Conservation (phyloP, 2,797 vertebrate genomes). For the Synaphobranchus kaupii region DNA sequence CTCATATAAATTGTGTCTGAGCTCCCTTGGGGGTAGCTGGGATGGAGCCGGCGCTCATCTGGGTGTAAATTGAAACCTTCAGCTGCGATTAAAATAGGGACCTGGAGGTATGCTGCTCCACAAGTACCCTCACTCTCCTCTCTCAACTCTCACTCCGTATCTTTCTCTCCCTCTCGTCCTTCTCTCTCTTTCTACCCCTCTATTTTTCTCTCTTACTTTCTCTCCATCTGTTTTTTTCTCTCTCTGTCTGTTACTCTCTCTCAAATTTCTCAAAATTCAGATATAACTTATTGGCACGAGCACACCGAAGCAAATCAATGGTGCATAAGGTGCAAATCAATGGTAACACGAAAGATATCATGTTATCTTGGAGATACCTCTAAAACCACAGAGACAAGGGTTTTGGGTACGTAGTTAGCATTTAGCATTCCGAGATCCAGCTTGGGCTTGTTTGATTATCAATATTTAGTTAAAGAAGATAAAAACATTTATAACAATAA, state of each 20-base stretch:
- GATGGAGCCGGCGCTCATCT: background rate
- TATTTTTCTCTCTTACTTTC: background rate
- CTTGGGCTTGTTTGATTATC: background rate
- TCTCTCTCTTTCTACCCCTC: background rate
- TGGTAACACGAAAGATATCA: too few relatives aligned
- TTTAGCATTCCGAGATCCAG: background rate
- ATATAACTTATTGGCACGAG: background rate
- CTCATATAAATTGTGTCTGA: background rate
- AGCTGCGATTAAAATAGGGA: background rate
- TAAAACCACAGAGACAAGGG: background rate
- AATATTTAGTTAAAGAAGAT: background rate
- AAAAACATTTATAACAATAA: too few relatives aligned
- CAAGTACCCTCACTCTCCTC: background rate
- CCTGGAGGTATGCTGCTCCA: background rate
- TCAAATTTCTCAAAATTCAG: background rate
- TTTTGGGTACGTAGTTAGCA: too few relatives aligned
- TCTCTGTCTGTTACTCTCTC: too few relatives aligned
- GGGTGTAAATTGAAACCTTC: constrained; percentile 13
- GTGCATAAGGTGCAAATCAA: background rate
- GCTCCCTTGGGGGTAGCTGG: background rate
- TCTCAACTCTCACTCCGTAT: background rate
- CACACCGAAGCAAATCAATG: background rate
- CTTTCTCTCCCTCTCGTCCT: background rate
- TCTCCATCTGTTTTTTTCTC: background rate
- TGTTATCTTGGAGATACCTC: background rate